phyloP scores from a whole-genome alignment of 2,113 vertebrate species.

The Cercopithecus mona region DNA sequence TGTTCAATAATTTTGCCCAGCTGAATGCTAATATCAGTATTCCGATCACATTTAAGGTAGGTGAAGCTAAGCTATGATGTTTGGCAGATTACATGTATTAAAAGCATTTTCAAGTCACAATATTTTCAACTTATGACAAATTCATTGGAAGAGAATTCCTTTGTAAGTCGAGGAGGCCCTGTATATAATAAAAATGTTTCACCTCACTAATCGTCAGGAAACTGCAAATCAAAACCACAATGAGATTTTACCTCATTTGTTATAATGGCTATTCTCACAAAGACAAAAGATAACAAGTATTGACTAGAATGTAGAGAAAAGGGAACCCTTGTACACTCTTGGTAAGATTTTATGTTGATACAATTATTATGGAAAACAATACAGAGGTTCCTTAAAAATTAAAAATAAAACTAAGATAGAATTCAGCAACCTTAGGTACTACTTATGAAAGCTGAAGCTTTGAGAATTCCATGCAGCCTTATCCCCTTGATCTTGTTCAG shows the following conservation, averaged over 20 bases:
- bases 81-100: neutral
- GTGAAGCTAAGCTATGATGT: neutral
- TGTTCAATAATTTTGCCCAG: neutral
- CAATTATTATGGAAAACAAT: neutral
- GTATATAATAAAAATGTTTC: neutral
- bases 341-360: neutral
- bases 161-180: neutral
- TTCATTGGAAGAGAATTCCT: neutral
- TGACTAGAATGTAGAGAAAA: neutral
- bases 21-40: neutral
- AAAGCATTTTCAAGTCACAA: neutral
- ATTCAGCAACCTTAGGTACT: neutral
- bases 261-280: neutral
- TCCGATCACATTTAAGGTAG: neutral
- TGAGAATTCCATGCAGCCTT: neutral
- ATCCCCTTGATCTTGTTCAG: neutral
- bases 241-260: neutral
- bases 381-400: neutral
- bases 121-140: neutral
- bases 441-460: neutral
- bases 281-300: neutral
- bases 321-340: neutral
- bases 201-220: neutral
- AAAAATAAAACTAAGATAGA: neutral
- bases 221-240: neutral